A percentile compares a stretch with the other conserved stretches of the same genome.
Evolutionary conservation across 2,113 vertebrate species (phyloP).

Genomic region (Eptesicus fuscus): DNA sequence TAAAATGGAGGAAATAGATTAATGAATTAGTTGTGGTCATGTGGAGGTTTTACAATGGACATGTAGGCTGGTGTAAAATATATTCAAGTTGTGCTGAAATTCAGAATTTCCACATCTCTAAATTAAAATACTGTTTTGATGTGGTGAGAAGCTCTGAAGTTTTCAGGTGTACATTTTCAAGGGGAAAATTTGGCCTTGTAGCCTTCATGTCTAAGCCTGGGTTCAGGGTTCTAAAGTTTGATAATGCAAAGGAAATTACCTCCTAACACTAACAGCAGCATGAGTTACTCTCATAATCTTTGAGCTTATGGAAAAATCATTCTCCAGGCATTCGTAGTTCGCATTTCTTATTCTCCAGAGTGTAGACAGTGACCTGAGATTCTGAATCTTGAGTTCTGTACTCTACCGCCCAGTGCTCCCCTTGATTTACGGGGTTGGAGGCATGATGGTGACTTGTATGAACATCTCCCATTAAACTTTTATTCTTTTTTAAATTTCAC

Average conservation of each 20-base stretch:
- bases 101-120: neutral
- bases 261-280: conserved; percentile 43
- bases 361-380: conserved; percentile 50
- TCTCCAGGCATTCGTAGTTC: conserved; percentile 60
- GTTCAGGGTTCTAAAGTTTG: conserved; percentile 57
- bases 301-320: conserved; percentile 56
- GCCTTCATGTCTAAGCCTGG: conserved; percentile 40
- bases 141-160: neutral
- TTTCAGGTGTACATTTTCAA: conserved; percentile 9
- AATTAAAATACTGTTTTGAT: neutral
- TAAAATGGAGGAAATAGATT: neutral
- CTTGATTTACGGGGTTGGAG: conserved; percentile 43
- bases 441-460: neutral
- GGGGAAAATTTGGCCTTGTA: neutral
- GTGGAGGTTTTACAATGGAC: neutral
- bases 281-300: conserved; percentile 65
- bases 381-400: conserved; percentile 66
- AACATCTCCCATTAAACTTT: neutral
- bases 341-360: neutral
- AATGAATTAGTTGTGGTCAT: neutral
- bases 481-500: neutral
- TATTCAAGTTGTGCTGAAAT: neutral
- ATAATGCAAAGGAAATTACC: conserved; percentile 48
- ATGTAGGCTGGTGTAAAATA: neutral
- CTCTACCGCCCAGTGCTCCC: conserved; percentile 42